Conservation (phyloP, 2,888 invertebrate genomes). For the Tridacna crocea region DNA sequence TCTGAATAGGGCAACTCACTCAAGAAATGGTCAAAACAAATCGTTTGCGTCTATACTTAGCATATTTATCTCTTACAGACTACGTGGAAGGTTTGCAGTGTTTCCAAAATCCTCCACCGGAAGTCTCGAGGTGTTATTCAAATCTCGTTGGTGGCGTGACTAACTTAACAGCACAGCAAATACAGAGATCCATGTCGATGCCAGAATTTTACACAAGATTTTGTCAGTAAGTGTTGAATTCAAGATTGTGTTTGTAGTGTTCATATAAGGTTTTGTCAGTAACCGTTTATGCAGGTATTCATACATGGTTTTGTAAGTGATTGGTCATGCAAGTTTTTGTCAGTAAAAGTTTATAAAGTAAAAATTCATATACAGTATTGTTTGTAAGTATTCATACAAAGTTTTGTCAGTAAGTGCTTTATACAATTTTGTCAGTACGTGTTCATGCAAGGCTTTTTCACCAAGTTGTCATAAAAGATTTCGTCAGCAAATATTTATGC, state of each 20-base stretch:
- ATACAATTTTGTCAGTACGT: too few species aligned
- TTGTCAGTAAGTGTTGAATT: slow-evolving; percentile 52
- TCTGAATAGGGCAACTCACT: too few species aligned
- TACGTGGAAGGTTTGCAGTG: slow-evolving; percentile 49
- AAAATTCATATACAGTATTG: too few species aligned
- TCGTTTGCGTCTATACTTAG: too few species aligned
- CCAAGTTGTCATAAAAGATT: slow-evolving; percentile 42
- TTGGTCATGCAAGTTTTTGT: neutral
- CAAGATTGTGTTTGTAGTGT: too few species aligned
- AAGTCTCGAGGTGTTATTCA: slow-evolving; percentile 43
- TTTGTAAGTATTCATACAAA: too few species aligned
- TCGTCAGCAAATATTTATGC: slow-evolving; percentile 48
- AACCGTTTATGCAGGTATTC: too few species aligned
- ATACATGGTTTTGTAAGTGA: neutral
- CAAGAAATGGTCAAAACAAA: too few species aligned
- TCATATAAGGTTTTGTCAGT: too few species aligned
- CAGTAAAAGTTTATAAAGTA: too few species aligned
- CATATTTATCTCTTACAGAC: slow-evolving; percentile 25
- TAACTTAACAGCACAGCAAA: slow-evolving; percentile 40
- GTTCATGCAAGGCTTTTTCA: too few species aligned
- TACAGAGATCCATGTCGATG: slow-evolving; percentile 43
- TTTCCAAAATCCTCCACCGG: slow-evolving; percentile 42
- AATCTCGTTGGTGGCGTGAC: slow-evolving; percentile 39
- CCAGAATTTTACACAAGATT: slow-evolving; percentile 45
- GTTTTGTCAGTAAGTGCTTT: too few species aligned